Base-by-base conservation (phyloP, 2,797 vertebrate genomes). In the Platyrinchus mystaceus region DNA sequence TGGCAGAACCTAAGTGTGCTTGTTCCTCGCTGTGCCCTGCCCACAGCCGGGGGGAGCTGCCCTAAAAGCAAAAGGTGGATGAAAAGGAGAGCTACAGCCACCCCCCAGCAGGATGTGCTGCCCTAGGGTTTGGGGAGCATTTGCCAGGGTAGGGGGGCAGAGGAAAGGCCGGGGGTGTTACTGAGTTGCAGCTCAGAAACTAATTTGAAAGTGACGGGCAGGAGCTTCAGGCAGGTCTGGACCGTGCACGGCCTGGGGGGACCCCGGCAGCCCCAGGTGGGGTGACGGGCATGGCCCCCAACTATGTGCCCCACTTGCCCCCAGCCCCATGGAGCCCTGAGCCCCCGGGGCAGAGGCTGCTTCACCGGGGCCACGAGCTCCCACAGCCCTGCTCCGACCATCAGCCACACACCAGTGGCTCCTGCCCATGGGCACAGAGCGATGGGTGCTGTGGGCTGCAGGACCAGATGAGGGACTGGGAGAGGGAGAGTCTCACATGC, bases 401-500 rank as follows among this genome's bases (percentile, higher is more conserved):
- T 2, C 0, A 2, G n/a, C 46, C 49, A 17, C 1, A 0, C 0
- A 8, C 36, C 5, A 12, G 67, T 0, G 0, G 47, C 63, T 78
- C 37, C 43, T 12, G 32, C 50, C 50, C 24, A 7, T 15, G 13
- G 67, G 36, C 62, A 41, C 11, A 16, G 63, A 75, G 39, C 9
- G 2, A 68, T 1, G 2, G 43, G 44, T 56, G 56, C 85, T n/a
- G 14, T 2, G 55, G 64, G 59, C 22, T 24, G 41, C 6, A 13
- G 85, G 56, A 74, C 7, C 12, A 26, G 60, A 56, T 8, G 2
- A 13, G 13, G 15, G 22, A n/a, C 21, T 11, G n/a, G 44, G 23
- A 84, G 37, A 64, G n/a, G 53, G 20, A 12, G 53, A 3, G 1
- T 26, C 70, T 37, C 69, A 17, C 50, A 17, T 5, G 41, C 71